These are phyloP conservation scores for Pseudorectes ferrugineus DNA, from an alignment of 2,113 vertebrate species.

Conservation along the genomic window DNA sequence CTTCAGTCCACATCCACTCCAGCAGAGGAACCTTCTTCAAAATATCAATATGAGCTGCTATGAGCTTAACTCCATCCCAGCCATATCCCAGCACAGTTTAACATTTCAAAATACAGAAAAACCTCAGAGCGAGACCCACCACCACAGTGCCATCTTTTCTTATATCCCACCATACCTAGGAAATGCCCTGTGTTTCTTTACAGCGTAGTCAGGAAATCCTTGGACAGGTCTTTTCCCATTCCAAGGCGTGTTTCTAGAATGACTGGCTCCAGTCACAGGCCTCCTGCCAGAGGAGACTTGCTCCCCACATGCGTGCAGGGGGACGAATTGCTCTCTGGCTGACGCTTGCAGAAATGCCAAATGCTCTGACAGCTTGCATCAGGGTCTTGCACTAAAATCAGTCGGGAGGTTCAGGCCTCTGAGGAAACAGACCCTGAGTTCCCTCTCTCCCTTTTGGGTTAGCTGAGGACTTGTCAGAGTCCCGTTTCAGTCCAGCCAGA, in stretches of 20 bases:
- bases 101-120: neutral
- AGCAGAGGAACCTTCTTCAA: neutral
- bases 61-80: neutral
- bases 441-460: neutral
- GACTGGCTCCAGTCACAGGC: neutral
- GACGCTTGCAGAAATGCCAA: neutral
- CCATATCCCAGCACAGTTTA: neutral
- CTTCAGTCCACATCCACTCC: neutral
- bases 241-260: rapidly evolving
- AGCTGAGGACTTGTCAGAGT: neutral
- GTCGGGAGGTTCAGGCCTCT: neutral
- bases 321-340: neutral
- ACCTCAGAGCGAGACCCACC: neutral
- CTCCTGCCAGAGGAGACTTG: neutral
- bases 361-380: neutral
- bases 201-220: neutral
- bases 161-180: neutral
- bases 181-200: neutral
- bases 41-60: neutral
- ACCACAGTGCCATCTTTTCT: neutral
- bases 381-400: neutral
- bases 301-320: rapidly evolving
- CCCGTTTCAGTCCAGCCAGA: neutral
- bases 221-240: neutral
- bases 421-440: neutral